phyloP scores from a whole-genome alignment of 1,140 invertebrate genomes.

The Zaprionus tsacasi region DNA sequence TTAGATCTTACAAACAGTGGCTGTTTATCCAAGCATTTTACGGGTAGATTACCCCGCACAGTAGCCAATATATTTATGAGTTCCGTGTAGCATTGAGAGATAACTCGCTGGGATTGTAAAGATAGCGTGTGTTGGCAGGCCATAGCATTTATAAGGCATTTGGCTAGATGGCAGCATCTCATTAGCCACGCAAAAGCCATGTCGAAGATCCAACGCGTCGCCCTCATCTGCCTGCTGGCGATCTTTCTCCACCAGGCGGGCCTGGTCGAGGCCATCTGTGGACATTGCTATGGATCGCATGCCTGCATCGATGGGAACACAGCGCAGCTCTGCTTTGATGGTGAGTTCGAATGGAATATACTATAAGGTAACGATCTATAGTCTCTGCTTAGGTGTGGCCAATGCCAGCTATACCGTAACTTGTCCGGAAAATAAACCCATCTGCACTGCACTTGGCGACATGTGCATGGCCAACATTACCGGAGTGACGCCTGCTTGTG shows the following conservation, averaged over 20 bases:
- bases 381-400: slow-evolving; percentile 22
- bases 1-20: slow-evolving; percentile 10
- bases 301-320: slow-evolving; percentile 50
- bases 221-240: slow-evolving; percentile 30
- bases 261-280: slow-evolving; percentile 55
- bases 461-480: slow-evolving; percentile 36
- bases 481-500: slow-evolving; percentile 33
- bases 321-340: slow-evolving; percentile 56
- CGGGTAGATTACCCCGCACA: slow-evolving; percentile 32
- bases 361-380: neutral
- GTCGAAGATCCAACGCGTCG: slow-evolving; percentile 38
- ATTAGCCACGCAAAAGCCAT: slow-evolving; percentile 50
- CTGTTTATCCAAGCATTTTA: slow-evolving; percentile 31
- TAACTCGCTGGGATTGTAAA: slow-evolving; percentile 53
- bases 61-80: slow-evolving; percentile 48
- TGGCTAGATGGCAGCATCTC: slow-evolving; percentile 15
- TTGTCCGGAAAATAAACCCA: slow-evolving; percentile 36
- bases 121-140: slow-evolving; percentile 35
- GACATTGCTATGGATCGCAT: slow-evolving; percentile 42
- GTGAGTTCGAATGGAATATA: slow-evolving; percentile 26
- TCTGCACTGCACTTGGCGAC: slow-evolving; percentile 44
- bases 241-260: neutral
- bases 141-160: slow-evolving; percentile 62
- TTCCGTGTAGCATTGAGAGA: slow-evolving; percentile 61
- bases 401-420: slow-evolving; percentile 4